Base-by-base conservation (phyloP, 2,113 vertebrate genomes). In the Myotis brandtii region DNA sequence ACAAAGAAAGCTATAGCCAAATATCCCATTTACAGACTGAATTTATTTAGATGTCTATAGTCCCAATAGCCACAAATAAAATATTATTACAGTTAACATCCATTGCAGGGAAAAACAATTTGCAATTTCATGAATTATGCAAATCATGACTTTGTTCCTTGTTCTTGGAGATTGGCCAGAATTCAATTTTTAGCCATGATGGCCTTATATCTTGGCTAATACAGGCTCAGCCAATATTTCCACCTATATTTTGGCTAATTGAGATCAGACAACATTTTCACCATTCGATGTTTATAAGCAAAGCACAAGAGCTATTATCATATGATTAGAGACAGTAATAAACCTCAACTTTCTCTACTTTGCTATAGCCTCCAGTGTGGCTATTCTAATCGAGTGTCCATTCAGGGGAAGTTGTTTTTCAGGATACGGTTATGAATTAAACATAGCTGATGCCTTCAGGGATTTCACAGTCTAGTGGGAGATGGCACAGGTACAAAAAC, bases 1-100 rank as follows among this genome's bases (percentile, higher is more conserved):
- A 87, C 92, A 95, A 95, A 86, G n/a, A 96, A 95, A 96, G 86
- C 40, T 66, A 77, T 59, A 89, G 72, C 90, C 40, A 92, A 93
- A 93, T 59, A 94, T 95, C 34, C 69, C 81, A 97, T 95, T 93
- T 95, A 91, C 72, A 77, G 50, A 86, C 62, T 86, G 43, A 95
- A 89, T 97, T 95, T 90, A 34, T 95, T 96, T 83, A 95, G 67
- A 73, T 96, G 37, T 7, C 0, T 64, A 96, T 52, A 73, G 88
- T 96, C 75, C 52, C 80, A 91, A 14, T 23, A 90, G 84, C 93
- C 43, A 75, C 34, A 81, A 94, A 82, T 87, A 67, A 96, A 94
- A 95, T 91, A 81, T 73, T 93, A 82, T 76, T 95, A 95, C 81
- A 89, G 37, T 91, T 94, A 72, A 20, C 56, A n/a, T 79, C n/a